Percentiles rank a stretch among this genome's conserved stretches.
Conservation (phyloP, 2,113 vertebrate genomes). For the Onychostoma macrolepis region DNA sequence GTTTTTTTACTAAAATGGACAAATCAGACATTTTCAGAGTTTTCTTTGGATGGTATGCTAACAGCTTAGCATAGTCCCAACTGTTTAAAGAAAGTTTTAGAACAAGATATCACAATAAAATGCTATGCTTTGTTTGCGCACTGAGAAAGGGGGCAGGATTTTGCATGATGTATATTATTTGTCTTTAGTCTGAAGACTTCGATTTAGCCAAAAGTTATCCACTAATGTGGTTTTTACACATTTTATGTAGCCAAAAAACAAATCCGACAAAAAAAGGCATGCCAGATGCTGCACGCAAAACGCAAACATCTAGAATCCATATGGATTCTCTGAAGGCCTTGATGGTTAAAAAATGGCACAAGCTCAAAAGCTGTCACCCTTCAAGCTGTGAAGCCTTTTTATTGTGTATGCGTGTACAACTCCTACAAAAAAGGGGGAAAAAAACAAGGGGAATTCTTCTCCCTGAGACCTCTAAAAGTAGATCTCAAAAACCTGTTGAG, state of each 20-base stretch:
- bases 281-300: conserved; percentile 44
- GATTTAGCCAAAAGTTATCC: background rate
- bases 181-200: conserved; percentile 31
- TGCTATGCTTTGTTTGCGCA: background rate
- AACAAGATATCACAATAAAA: background rate
- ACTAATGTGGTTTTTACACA: conserved; percentile 9
- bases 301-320: conserved; percentile 54
- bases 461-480: conserved; percentile 4
- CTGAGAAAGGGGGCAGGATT: background rate
- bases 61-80: conserved; percentile 60
- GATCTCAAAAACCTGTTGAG: conserved; percentile 39
- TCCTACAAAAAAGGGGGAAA: conserved; percentile 11
- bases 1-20: background rate
- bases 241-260: background rate
- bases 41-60: conserved; percentile 47
- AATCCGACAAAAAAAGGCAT: background rate
- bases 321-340: conserved; percentile 42
- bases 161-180: conserved; percentile 54
- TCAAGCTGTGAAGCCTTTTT: conserved; percentile 42
- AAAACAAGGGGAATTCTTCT: conserved; percentile 34
- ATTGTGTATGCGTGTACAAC: conserved; percentile 40
- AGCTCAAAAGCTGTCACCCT: conserved; percentile 50
- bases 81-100: background rate
- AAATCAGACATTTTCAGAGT: background rate
- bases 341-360: conserved; percentile 46